Base-by-base conservation (phyloP, 2,888 invertebrate species). In the Papilio gigon region DNA sequence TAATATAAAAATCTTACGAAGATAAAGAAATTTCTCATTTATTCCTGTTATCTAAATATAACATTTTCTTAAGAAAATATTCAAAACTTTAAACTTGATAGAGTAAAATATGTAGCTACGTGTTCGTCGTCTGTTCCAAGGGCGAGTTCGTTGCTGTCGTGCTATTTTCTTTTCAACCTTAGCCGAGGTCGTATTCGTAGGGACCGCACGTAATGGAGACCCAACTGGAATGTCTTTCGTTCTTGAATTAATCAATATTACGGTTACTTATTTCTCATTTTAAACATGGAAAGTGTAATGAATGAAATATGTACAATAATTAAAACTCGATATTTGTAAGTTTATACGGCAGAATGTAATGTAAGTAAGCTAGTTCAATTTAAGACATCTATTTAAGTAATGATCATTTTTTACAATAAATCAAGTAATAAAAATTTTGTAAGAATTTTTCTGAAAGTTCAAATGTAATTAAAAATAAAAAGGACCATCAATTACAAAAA, bases 171-270 rank as follows among this genome's bases (percentile, higher is more conserved):
- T 47, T 60, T 50, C 35, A 61, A 67, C 60, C 27, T 44, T 65
- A 42, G 42, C 42, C 5, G 56, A 56, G 42, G n/a, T 40, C 22
- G 58, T 20, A 67, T 67, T 61, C 44, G 58, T 44, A 65, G 58
- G 42, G 37, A 50, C 20, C 35, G 60, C 60, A 67, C 66, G 60
- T 50, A 60, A 60, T 11, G 27, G 60, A 37, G 59, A 37, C 60
- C 60, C 60, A 60, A 33, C 20, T 60, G 60, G 50, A 61, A 67
- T 61, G 60, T 67, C 60, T 40, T 60, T 50, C 27, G 60, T 12
- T 27, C 37, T 61, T 61, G 60, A 50, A 61, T 50, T 67, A 61
- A 65, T 65, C 65, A 65, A 47, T 65, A 65, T 47, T 65, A 59
- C 58, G 58, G 59, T 44, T 50, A 58, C 64, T 64, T 53, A 64